phyloP scores from a whole-genome alignment of 2,888 invertebrate genomes.

The Cremastinae sp. region DNA sequence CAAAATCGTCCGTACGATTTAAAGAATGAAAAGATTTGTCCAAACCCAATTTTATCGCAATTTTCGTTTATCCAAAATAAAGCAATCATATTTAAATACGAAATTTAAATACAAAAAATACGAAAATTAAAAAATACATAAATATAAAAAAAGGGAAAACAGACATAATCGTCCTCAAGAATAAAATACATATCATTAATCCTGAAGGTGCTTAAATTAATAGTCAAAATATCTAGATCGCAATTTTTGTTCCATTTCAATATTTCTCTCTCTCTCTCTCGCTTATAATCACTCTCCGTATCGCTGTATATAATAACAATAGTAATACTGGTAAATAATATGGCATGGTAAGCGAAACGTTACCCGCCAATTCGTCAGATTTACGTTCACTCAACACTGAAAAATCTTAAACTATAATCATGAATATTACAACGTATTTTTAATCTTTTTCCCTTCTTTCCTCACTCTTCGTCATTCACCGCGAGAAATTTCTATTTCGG shows the following conservation, averaged over 20 bases:
- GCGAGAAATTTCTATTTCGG: neutral
- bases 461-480: neutral
- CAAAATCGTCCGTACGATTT: too few relatives aligned
- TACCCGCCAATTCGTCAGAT: slow-evolving; percentile 67
- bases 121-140: neutral
- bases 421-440: neutral
- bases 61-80: too few relatives aligned
- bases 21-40: too few relatives aligned
- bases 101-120: too few relatives aligned
- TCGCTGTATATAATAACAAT: slow-evolving; percentile 70
- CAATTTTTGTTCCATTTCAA: too few relatives aligned
- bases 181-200: slow-evolving; percentile 27
- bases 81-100: too few relatives aligned
- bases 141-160: neutral
- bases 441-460: neutral
- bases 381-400: slow-evolving; percentile 44
- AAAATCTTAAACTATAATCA: slow-evolving; percentile 18
- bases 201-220: slow-evolving; percentile 35
- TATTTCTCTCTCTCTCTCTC: too few relatives aligned
- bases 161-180: neutral
- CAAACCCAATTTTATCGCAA: too few relatives aligned
- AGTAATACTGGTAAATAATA: slow-evolving; percentile 79
- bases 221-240: slow-evolving; percentile 24
- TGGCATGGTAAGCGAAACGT: slow-evolving; percentile 75
- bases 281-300: slow-evolving; percentile 52